Base-by-base conservation (phyloP, 2,113 vertebrate genomes). In the Daphoenositta chrysoptera region DNA sequence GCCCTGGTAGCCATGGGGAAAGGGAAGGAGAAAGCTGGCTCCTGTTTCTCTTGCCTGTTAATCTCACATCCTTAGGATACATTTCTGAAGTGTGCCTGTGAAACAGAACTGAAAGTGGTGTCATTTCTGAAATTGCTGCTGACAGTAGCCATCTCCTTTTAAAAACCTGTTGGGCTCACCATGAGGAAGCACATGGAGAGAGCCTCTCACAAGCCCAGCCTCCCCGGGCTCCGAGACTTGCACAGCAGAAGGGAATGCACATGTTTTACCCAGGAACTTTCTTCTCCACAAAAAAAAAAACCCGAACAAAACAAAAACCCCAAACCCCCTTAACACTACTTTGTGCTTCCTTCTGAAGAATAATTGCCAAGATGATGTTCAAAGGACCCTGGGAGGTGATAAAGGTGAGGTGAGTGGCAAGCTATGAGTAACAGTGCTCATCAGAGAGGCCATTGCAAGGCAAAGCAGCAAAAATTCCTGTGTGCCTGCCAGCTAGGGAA, bases 221-320 rank as follows among this genome's bases (percentile, higher is more conserved):
- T 92, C 45, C 33, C 63, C 1, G 0, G n/a, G 47, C 80, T 63
- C 47, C 0, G 0, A 40, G 22, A 61, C 48, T 69, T 45, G 24
- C 1, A 57, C 13, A 39, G 30, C 70, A 75, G 35, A 65, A 57
- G 16, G 35, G 35, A 57, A 65, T 42, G 24, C 42, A 48, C 1
- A 1, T 20, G 14, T 78, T 87, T 70, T 87, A 70, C 40, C 58
- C 27, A 58, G 61, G 39, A 21, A 23, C 15, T 66, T 78, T 45
- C 8, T 90, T 76, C 69, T 35, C 20, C 28, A 42, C 7, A 26
- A 42, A 66, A 57, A 53, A 75, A 27, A 9, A 4, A n/a, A n/a
- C n/a, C 10, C 12, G 37, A 4, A 68, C 8, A 24, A 53, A 75
- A 40, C 30, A 40, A 35, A 75, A 65, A 1, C 10, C 5, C 20